Evolutionary conservation across 2,888 invertebrate genomes (phyloP), one percentile per base, ranked within the genome.

Genomic region (Hylaea fasciaria): DNA sequence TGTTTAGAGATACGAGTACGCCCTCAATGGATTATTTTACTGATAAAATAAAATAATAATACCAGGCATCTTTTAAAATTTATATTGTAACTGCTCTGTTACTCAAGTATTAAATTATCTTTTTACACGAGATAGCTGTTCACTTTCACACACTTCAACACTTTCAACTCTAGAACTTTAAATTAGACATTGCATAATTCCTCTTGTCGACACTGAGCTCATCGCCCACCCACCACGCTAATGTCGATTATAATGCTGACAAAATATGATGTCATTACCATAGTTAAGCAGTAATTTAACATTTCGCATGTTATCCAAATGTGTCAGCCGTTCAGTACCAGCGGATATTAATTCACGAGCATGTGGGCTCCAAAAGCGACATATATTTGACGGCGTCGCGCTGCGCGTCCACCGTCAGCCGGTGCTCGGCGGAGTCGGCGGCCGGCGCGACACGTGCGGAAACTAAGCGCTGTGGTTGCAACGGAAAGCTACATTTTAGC

Each of bases 1-100:
- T 47, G 47, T 40, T 49, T 16, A 22, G 11, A 35, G 35, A 47
- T 29, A 13, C n/a, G n/a, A n/a, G n/a, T n/a, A n/a, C 11, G 47
- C 32, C 35, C 16, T 7, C 22, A 9, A 4, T 44, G 40, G 22
- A 5, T 12, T 22, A 22, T 44, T 44, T n/a, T 7, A 3, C 2
- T 22, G 22, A 44, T 17, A 40, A 22, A 28, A 12, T 44, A n/a
- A 17, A 22, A 44, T 9, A 8, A 22, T 22, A n/a, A 44, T n/a
- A n/a, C 22, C 22, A 22, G 22, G 12, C 11, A 44, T 22, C 12
- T 44, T 22, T n/a, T n/a, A n/a, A n/a, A 44, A 44, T n/a, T 22
- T 43, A 16, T 2, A 43, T 11, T n/a, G n/a, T n/a, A n/a, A n/a
- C n/a, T n/a, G 7, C 28, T 28, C 7, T 28, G 4, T 28, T 28